Percentiles rank a stretch among this genome's conserved stretches.
Evolutionary conservation across 2,888 invertebrate species (phyloP).

Genomic region (Lepetodrilus schrolli): DNA sequence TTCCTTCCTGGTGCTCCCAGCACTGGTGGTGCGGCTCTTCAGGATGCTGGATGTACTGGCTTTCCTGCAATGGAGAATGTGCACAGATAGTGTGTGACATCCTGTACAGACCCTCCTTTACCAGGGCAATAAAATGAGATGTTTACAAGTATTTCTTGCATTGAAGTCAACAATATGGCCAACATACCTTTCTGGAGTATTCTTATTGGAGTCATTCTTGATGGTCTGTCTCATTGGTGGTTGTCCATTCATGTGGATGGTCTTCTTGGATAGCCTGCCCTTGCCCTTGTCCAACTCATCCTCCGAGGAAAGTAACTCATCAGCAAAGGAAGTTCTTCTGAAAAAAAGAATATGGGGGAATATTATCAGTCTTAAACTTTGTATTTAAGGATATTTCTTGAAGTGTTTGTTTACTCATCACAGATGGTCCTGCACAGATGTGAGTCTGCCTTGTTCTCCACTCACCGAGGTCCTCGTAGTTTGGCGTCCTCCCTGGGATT

Average conservation of each 20-base stretch:
- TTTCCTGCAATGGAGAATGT: background rate
- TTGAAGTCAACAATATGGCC: background rate
- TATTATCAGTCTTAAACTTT: too few relatives aligned
- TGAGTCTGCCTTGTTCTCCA: background rate
- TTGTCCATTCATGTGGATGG: background rate
- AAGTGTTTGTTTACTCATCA: too few relatives aligned
- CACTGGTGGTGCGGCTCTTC: background rate
- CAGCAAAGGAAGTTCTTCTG: background rate
- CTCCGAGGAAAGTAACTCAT: background rate
- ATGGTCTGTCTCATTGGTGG: background rate
- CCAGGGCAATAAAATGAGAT: background rate
- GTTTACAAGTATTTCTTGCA: background rate
- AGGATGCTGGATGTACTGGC: conserved; percentile 6
- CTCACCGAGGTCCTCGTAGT: background rate
- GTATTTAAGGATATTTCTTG: too few relatives aligned
- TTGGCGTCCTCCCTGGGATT: conserved; percentile 35
- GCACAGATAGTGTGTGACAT: too few relatives aligned
- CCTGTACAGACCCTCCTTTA: too few relatives aligned
- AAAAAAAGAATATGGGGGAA: too few relatives aligned
- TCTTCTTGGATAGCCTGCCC: background rate
- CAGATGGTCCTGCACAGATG: too few relatives aligned
- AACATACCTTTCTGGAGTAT: background rate
- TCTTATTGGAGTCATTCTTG: background rate
- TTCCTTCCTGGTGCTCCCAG: background rate
- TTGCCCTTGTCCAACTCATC: background rate